Base-by-base conservation (phyloP, 2,113 vertebrate species). In the Oryzias javanicus region DNA sequence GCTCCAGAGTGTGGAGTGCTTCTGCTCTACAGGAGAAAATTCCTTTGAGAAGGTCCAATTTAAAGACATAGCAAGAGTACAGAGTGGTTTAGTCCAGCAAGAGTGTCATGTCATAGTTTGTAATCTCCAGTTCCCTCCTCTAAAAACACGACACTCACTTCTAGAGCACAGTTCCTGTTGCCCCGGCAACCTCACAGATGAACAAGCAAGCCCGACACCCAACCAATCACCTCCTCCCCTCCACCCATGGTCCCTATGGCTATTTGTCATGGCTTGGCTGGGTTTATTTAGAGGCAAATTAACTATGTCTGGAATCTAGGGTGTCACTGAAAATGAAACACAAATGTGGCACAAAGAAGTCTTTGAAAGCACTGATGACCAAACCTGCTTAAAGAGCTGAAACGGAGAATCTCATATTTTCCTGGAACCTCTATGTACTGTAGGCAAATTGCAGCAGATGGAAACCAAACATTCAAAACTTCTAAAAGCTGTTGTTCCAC, bases 221-320 rank as follows among this genome's bases (percentile, higher is more conserved):
- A 65, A 86, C 86, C 87, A 89, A 85, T 89, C 87, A 82, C 80
- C 76, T 74, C 53, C 55, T 56, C 66, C 79, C 60, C 71, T 35
- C 78, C 57, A 75, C 80, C 71, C 75, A 64, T 46, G 71, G 78
- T 87, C 86, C 83, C 88, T 80, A 85, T 84, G 76, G 86, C 85
- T 90, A 90, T 90, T 92, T 90, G 89, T 93, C 91, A 91, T 88
- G 89, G 90, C 84, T 89, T 90, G 91, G 90, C 88, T 88, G 85
- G 86, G 85, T 91, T 91, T 91, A 89, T 92, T 91, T 91, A 89
- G 88, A 91, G 82, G 89, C 88, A 92, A 91, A 91, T 91, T 89
- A 91, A 91, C 88, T 89, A 89, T 89, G 90, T 92, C 91, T 92
- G 90, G 88, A 91, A 91, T 91, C 89, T 88, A 19, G 75, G 71